phyloP scores from a whole-genome alignment of 1,140 invertebrate genomes.

The Meloidogyne exigua region DNA sequence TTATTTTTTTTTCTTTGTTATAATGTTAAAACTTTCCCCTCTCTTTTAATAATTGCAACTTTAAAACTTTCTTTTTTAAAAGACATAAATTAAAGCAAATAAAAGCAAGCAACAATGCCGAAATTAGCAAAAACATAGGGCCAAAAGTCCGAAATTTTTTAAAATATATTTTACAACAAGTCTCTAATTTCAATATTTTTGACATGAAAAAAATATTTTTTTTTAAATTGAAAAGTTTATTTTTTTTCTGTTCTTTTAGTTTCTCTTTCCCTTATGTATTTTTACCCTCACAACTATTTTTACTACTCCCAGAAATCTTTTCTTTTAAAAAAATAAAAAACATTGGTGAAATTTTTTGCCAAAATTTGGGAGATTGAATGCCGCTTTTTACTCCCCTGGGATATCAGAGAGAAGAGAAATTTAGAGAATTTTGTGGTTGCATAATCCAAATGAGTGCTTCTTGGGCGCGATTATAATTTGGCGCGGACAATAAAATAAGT shows the following conservation, averaged over 20 bases:
- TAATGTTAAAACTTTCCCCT: too few species aligned
- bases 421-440: not conserved
- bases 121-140: too few species aligned
- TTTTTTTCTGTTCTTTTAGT: not conserved
- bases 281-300: not conserved
- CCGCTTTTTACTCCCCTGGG: not conserved
- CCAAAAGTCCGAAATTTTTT: too few species aligned
- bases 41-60: too few species aligned
- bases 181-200: too few species aligned
- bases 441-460: not conserved
- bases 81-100: too few species aligned
- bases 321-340: too few species aligned
- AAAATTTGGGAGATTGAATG: not conserved
- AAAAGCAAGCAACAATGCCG: too few species aligned
- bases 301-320: not conserved
- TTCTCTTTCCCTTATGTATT: not conserved
- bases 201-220: too few species aligned
- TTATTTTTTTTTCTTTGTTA: too few species aligned
- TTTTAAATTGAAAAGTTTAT: not conserved
- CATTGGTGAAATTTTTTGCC: not conserved
- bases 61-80: too few species aligned
- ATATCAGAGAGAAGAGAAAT: not conserved
- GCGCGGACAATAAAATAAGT: not conserved
- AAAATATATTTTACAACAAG: too few species aligned
- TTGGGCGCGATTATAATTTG: not conserved